A percentile compares a stretch with the other conserved stretches of the same genome.
These are phyloP conservation scores for Erebia palarica DNA, from an alignment of 2,888 invertebrate genomes.

Conservation along the genomic window DNA sequence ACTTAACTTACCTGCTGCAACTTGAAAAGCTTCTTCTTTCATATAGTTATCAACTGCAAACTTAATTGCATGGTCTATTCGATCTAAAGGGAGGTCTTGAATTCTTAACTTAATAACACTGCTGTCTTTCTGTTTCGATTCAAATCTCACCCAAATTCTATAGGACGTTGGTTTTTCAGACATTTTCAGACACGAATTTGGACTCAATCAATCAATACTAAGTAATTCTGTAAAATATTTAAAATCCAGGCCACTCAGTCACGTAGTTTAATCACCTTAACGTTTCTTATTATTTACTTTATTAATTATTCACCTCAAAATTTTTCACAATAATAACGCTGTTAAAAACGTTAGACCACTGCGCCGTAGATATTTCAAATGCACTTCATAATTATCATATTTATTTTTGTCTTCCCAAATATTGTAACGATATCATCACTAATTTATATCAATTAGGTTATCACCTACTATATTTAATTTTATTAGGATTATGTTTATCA, in stretches of 20 bases:
- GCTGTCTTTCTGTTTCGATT: slow-evolving; percentile 21
- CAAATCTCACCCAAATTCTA: slow-evolving; percentile 21
- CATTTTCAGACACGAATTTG: background rate
- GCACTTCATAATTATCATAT: background rate
- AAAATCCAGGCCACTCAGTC: background rate
- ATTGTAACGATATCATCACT: background rate
- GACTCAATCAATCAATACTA: background rate
- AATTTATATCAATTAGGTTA: background rate
- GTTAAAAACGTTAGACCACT: background rate
- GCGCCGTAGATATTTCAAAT: background rate
- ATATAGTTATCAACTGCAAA: slow-evolving; percentile 16
- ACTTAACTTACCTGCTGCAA: slow-evolving; percentile 20
- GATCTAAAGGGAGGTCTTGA: slow-evolving; percentile 23
- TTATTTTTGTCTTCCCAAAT: background rate
- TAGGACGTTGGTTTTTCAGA: background rate
- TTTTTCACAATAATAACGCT: background rate
- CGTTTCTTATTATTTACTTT: too few relatives aligned
- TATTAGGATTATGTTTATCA: background rate
- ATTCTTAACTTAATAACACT: slow-evolving; percentile 23
- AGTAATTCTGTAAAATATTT: background rate
- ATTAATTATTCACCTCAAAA: too few relatives aligned
- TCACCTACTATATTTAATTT: background rate
- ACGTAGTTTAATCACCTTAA: too few relatives aligned
- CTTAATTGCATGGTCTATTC: slow-evolving; percentile 8
- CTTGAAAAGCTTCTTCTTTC: slow-evolving; percentile 24